Conservation (phyloP, 2,113 vertebrate genomes). For the Caranx melampygus region DNA sequence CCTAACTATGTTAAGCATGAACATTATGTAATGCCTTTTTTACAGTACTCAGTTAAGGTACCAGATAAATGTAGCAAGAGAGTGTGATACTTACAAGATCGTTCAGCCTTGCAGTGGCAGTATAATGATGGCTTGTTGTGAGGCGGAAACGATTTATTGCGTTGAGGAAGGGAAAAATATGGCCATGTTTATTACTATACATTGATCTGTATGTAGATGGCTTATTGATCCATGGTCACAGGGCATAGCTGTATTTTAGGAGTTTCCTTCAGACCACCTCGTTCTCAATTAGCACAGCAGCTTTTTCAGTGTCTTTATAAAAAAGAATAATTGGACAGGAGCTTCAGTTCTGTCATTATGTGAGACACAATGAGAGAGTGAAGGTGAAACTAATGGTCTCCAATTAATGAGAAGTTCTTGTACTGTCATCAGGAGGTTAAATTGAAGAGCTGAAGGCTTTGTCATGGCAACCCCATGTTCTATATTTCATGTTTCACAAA, state of each 20-base stretch:
- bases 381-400: neutral
- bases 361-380: neutral
- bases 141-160: conserved; percentile 14
- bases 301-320: conserved; percentile 21
- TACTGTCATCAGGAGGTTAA: neutral
- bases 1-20: neutral
- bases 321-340: conserved; percentile 24
- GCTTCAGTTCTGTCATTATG: conserved; percentile 23
- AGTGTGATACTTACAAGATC: conserved; percentile 1
- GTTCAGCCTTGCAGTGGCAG: neutral
- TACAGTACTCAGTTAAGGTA: neutral
- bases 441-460: neutral
- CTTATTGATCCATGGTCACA: conserved; percentile 42
- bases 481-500: neutral
- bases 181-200: conserved; percentile 24
- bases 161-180: conserved; percentile 11
- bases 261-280: conserved; percentile 1
- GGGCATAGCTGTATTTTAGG: conserved; percentile 8
- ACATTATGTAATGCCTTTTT: neutral
- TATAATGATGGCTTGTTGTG: neutral
- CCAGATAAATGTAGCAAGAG: neutral
- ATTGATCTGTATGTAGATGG: conserved; percentile 52
- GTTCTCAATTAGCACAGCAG: conserved; percentile 5
- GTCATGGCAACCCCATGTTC: neutral
- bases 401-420: conserved; percentile 15